Conservation (phyloP, 2,888 invertebrate genomes). For the Entomobrya multifasciata region DNA sequence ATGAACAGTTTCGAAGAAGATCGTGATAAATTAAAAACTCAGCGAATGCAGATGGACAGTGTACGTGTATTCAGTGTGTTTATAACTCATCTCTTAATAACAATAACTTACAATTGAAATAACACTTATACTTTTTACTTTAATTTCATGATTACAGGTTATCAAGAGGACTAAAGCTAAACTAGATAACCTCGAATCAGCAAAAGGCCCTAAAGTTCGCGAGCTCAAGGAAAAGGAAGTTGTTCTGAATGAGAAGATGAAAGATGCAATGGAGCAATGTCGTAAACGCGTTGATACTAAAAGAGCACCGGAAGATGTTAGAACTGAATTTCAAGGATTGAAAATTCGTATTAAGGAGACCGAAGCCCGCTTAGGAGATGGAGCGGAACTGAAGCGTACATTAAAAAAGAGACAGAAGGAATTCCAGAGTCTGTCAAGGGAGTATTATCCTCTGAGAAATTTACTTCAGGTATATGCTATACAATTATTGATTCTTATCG, state of each 20-base stretch:
- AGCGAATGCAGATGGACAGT: constrained; percentile 24
- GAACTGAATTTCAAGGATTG: constrained; percentile 61
- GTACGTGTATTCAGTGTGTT: constrained; percentile 21
- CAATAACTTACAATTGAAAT: neutral
- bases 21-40: constrained; percentile 17
- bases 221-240: constrained; percentile 4
- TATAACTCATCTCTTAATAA: neutral
- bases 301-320: constrained; percentile 22
- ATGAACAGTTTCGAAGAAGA: constrained; percentile 21
- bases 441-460: constrained; percentile 27
- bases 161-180: constrained; percentile 5
- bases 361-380: constrained; percentile 54
- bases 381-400: constrained; percentile 31
- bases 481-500: neutral
- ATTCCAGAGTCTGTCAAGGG: constrained; percentile 1
- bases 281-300: constrained; percentile 46
- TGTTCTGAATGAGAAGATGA: constrained; percentile 23
- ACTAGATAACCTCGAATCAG: neutral
- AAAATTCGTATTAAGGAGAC: constrained; percentile 58
- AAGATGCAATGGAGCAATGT: constrained; percentile 9
- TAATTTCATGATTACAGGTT: neutral
- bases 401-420: neutral
- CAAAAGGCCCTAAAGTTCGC: neutral
- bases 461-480: constrained; percentile 47
- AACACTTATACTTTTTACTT: neutral